Evolutionary conservation across 2,888 invertebrate genomes (phyloP), one percentile per base, ranked within the genome.

Genomic region (Alloplasta piceator): DNA sequence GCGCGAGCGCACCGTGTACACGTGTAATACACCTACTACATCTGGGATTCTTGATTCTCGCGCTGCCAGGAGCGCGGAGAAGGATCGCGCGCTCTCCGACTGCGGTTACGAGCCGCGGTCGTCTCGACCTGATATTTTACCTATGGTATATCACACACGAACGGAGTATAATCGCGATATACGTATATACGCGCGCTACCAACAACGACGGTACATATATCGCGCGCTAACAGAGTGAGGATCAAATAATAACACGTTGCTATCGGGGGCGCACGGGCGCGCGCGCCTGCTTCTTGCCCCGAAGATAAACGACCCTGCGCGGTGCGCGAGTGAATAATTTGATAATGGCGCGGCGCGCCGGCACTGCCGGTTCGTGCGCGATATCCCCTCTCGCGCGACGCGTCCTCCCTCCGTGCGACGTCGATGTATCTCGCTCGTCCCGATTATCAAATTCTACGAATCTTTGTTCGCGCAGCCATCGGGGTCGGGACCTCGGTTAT

Each of bases 191-290:
- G 26, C 3, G 26, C 26, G 26, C 26, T 26, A 26, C 26, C 26
- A 26, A 26, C 16, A 56, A 38, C 41, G 16, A 52, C 14, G n/a
- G 16, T 39, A 41, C 41, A 61, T 46, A 46, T 89, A 91, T 90
- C 87, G 89, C 26, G 26, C 26, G 26, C 91, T 91, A 91, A 91
- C 91, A 91, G 91, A 91, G 91, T 91, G 91, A 91, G 90, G 91
- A 91, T 91, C 90, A 89, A 91, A 91, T 91, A 91, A 91, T 91
- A 91, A 91, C 89, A 91, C 88, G 91, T 90, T 91, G 87, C 86
- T 90, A 89, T 89, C 89, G 89, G 85, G 84, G 60, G 84, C 64
- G 63, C 68, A 52, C 60, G 50, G 48, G 26, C 39, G 80, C 60
- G 66, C 66, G 67, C 55, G 73, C 73, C 38, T 39, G 64, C 73